Conservation (phyloP, 2,888 invertebrate genomes). For the Cheilosia impressa region DNA sequence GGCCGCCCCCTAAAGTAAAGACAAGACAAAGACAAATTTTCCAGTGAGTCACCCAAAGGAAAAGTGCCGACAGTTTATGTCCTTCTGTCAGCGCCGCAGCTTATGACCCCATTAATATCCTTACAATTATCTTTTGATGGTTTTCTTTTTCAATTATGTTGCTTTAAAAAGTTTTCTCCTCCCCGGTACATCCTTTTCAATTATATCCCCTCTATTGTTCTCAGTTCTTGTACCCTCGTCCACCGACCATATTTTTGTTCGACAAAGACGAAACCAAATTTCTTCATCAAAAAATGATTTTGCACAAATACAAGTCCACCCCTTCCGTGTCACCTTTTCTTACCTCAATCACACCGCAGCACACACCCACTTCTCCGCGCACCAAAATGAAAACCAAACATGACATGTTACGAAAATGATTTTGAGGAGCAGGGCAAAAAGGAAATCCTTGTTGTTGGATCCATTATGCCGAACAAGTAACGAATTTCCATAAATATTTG, state of each 20-base stretch:
- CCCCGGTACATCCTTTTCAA: slow-evolving; percentile 30
- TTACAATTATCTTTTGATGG: slow-evolving; percentile 41
- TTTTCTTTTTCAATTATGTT: background rate
- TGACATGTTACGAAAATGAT: slow-evolving; percentile 21
- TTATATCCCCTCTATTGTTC: slow-evolving; percentile 17
- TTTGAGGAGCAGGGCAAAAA: slow-evolving; percentile 44
- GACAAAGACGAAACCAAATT: slow-evolving; percentile 14
- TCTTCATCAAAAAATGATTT: slow-evolving; percentile 18
- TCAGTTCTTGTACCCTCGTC: background rate
- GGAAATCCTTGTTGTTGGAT: slow-evolving; percentile 58
- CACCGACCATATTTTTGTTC: background rate
- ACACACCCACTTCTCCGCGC: background rate
- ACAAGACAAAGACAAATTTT: background rate
- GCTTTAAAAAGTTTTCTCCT: background rate
- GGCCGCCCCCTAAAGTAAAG: background rate
- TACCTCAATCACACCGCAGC: background rate
- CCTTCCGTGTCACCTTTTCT: slow-evolving; percentile 29
- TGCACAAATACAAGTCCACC: slow-evolving; percentile 24
- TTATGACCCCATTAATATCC: slow-evolving; percentile 41
- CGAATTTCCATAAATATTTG: slow-evolving; percentile 57
- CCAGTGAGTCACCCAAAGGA: background rate
- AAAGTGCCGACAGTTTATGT: background rate
- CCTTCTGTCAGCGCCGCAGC: background rate
- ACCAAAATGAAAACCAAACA: slow-evolving; percentile 12
- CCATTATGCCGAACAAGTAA: slow-evolving; percentile 57